Evolutionary conservation across 2,888 invertebrate species (phyloP), one percentile per base, ranked within the genome.

Genomic region (Bombylius discolor): DNA sequence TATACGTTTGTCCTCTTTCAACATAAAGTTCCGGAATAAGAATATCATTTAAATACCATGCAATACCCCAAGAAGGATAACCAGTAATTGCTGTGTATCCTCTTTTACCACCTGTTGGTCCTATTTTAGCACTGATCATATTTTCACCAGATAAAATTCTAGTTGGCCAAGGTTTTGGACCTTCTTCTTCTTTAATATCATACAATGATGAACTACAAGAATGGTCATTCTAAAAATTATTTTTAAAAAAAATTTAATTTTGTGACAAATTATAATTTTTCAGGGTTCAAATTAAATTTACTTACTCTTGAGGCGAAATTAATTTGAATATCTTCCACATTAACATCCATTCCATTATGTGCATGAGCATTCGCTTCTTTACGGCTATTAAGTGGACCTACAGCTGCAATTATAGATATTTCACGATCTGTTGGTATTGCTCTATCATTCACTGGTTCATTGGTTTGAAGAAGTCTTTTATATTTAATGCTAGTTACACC

Each of bases 11-110:
- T 4, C 92, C 93, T 49, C 93, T 78, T 69, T 91, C 89, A 59
- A 95, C 87, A 53, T 86, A 87, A 39, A 95, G 76, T 75, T 94
- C 93, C 0, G 95, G 95, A 61, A 93, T 90, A 31, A 95, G 79
- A 61, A 84, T 78, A 66, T 92, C 92, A 74, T 95, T 93, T 68
- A 95, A 83, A 76, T 91, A 95, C 91, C 91, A 94, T 23, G 90
- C 88, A 60, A 93, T 89, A 56, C 92, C 92, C 89, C 91, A 91
- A 0, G 89, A 87, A 7, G 88, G 85, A 63, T 81, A 66, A 77
- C 89, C 87, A 13, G 92, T 92, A 55, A 89, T 81, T 3, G 86
- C 80, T 0, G 85, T 81, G 72, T 91, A 92, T 1, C 92, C 91
- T 5, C 87, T 76, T 53, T 81, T 80, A 1, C 89, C 89, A 4